A percentile compares a stretch with the other conserved stretches of the same genome.
Conservation (phyloP, 2,888 invertebrate species). For the Bellardia pandia region DNA sequence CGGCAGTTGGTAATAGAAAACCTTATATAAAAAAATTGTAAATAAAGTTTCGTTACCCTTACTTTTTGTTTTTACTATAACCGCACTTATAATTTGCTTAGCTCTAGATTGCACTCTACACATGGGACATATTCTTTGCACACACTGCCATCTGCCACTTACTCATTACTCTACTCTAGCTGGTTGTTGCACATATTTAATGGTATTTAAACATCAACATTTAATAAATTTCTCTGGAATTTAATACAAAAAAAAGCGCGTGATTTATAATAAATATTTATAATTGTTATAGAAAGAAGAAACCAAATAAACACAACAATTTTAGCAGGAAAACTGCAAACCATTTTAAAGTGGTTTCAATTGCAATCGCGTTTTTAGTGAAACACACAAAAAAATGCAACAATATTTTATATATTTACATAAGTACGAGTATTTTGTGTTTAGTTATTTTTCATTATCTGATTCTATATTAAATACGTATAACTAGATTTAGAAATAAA, state of each 20-base stretch:
- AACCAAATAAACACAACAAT: constrained; percentile 20
- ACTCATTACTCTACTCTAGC: background rate
- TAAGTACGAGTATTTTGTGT: background rate
- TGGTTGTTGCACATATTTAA: background rate
- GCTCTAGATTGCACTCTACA: background rate
- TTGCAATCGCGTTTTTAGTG: constrained; percentile 14
- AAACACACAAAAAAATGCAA: background rate
- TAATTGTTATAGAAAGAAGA: background rate
- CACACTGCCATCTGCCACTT: background rate
- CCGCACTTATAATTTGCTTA: background rate
- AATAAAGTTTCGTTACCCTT: background rate
- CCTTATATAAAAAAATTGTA: background rate
- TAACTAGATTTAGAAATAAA: constrained; percentile 11
- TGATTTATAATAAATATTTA: constrained; percentile 17
- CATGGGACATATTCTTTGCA: background rate
- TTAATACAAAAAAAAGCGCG: background rate
- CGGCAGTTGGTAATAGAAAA: no score
- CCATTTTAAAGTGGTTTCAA: constrained; percentile 25
- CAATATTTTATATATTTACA: background rate
- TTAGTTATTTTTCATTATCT: background rate
- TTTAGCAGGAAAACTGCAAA: constrained; percentile 6
- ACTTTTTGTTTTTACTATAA: background rate
- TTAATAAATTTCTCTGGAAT: background rate
- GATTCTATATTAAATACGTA: constrained; percentile 25
- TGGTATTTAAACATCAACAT: constrained; percentile 27